phyloP scores from a whole-genome alignment of 2,888 invertebrate species.

The Aphidius colemani region DNA sequence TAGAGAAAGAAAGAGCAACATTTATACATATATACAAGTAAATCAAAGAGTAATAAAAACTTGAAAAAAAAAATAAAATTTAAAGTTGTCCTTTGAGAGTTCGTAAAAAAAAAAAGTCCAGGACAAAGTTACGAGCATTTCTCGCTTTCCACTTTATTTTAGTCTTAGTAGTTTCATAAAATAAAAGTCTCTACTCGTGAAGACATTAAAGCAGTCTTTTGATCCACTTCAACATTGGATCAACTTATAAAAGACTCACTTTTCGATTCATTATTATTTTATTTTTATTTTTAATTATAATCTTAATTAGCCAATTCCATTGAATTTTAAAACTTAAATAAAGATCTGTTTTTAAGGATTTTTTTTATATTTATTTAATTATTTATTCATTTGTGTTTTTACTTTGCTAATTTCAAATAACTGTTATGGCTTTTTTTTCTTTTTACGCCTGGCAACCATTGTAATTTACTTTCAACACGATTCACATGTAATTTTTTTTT shows the following conservation, averaged over 20 bases:
- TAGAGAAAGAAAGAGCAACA: background rate
- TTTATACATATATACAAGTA: constrained; percentile 2
- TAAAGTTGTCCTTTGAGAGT: background rate
- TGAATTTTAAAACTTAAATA: constrained; percentile 12
- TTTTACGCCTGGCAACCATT: constrained; percentile 7
- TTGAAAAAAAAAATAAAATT: too few species aligned
- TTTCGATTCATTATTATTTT: constrained; percentile 11
- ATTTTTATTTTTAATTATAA: background rate
- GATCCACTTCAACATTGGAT: constrained; percentile 25
- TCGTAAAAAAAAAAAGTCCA: background rate
- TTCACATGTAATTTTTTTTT: constrained; percentile 23
- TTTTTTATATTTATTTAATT: background rate
- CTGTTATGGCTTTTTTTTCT: constrained; percentile 2
- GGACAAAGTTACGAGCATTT: constrained; percentile 18
- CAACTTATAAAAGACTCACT: constrained; percentile 18
- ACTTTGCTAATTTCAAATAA: background rate
- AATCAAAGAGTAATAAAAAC: too few species aligned
- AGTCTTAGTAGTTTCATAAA: constrained; percentile 12
- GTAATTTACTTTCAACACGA: constrained; percentile 9
- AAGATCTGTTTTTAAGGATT: constrained; percentile 1
- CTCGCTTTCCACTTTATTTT: constrained; percentile 5
- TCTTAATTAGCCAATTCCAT: background rate
- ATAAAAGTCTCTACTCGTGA: constrained; percentile 5
- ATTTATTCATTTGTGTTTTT: constrained; percentile 5
- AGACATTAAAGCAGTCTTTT: constrained; percentile 25